Percentiles rank a stretch among this genome's conserved stretches.
Conservation (phyloP, 2,888 invertebrate species). For the Acronicta alni region DNA sequence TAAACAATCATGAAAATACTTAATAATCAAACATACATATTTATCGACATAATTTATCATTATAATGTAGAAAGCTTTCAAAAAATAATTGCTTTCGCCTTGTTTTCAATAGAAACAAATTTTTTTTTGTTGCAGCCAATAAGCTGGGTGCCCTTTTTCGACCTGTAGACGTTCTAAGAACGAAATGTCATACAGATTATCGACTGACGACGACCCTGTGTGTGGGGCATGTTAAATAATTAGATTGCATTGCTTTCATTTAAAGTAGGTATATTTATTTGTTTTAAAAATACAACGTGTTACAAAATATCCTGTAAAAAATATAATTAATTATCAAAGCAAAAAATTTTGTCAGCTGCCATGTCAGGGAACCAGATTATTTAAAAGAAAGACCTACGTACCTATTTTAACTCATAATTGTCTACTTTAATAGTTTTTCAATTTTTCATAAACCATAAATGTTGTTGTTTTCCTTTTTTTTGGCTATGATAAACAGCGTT, state of each 20-base stretch:
- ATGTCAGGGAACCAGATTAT: too few species aligned
- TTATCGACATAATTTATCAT: constrained; percentile 30
- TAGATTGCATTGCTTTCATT: constrained; percentile 52
- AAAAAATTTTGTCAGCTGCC: too few species aligned
- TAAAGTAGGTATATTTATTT: constrained; percentile 14
- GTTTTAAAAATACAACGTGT: too few species aligned
- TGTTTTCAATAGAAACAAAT: constrained; percentile 63
- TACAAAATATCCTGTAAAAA: too few species aligned
- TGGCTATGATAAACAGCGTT: too few species aligned
- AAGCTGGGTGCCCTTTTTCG: constrained; percentile 69
- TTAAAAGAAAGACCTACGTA: too few species aligned
- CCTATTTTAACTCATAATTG: too few species aligned
- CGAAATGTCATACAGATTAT: constrained; percentile 79
- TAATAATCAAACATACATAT: constrained; percentile 14
- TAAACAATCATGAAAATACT: neutral
- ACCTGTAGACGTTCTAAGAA: constrained; percentile 78
- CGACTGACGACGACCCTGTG: constrained; percentile 71
- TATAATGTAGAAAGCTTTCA: constrained; percentile 55
- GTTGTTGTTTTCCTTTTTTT: too few species aligned
- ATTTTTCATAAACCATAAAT: too few species aligned
- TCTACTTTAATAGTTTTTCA: too few species aligned
- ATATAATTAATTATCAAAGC: too few species aligned
- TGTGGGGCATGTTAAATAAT: constrained; percentile 70
- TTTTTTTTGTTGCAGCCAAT: constrained; percentile 69
- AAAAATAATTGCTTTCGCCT: constrained; percentile 63